A percentile compares a stretch with the other conserved stretches of the same genome.
Evolutionary conservation across 1,140 invertebrate genomes (phyloP).

Genomic region (Drosophila baimaii): DNA sequence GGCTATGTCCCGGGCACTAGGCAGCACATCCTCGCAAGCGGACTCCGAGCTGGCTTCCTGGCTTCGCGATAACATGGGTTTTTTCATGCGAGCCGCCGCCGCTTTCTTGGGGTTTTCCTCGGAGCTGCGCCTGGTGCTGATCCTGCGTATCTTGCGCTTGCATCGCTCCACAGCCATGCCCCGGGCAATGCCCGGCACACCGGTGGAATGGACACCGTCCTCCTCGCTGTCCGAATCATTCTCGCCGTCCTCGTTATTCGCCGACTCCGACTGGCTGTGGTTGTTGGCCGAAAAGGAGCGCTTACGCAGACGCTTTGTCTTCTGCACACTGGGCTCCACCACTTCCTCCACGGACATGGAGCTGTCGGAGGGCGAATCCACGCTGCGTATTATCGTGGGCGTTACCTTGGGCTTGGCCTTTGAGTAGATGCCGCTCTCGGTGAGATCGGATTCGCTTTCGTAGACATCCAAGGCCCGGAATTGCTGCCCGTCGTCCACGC

Average conservation of each 20-base stretch:
- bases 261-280: slow-evolving; percentile 65
- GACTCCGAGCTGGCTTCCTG: slow-evolving; percentile 51
- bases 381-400: slow-evolving; percentile 64
- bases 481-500: slow-evolving; percentile 71
- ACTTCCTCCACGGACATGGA: slow-evolving; percentile 55
- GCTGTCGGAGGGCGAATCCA: slow-evolving; percentile 54
- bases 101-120: slow-evolving; percentile 25
- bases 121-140: slow-evolving; percentile 33
- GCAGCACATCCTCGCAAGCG: slow-evolving; percentile 49
- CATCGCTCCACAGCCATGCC: slow-evolving; percentile 74
- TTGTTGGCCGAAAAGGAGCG: slow-evolving; percentile 71
- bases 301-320: slow-evolving; percentile 74
- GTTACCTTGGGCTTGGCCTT: slow-evolving; percentile 58
- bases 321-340: slow-evolving; percentile 46
- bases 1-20: slow-evolving; percentile 73
- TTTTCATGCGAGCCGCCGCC: slow-evolving; percentile 2
- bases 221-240: slow-evolving; percentile 49
- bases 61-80: slow-evolving; percentile 3
- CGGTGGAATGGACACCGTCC: slow-evolving; percentile 56
- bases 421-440: slow-evolving; percentile 74
- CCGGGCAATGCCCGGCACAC: slow-evolving; percentile 69
- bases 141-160: slow-evolving; percentile 60
- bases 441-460: slow-evolving; percentile 81
- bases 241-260: slow-evolving; percentile 49
- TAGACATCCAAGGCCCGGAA: slow-evolving; percentile 80